These are phyloP conservation scores for Tachina fera DNA, from an alignment of 2,888 invertebrate species.

Conservation along the genomic window DNA sequence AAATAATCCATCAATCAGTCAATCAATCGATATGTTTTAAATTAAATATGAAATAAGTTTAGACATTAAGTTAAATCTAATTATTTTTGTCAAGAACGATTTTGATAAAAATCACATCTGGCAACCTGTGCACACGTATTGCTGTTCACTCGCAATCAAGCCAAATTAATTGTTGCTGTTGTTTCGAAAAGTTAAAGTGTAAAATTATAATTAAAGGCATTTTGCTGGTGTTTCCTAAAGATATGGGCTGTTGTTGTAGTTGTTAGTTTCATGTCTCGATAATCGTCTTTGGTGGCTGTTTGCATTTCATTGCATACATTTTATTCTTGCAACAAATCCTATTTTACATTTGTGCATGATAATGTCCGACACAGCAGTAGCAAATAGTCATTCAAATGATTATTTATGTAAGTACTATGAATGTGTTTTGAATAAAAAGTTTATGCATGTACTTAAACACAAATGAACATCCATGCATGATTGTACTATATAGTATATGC, in stretches of 20 bases:
- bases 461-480: not conserved
- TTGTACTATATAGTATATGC: not conserved
- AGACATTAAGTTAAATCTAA: not conserved
- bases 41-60: no score
- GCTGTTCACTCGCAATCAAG: constrained; percentile 45
- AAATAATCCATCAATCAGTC: constrained; percentile 5
- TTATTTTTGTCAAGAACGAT: not conserved
- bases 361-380: constrained; percentile 45
- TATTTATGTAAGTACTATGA: constrained; percentile 5
- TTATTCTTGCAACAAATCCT: constrained; percentile 38
- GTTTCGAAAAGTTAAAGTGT: constrained; percentile 53
- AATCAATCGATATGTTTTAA: not conserved
- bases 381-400: constrained; percentile 35
- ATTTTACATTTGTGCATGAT: constrained; percentile 35
- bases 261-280: constrained; percentile 24
- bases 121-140: not conserved
- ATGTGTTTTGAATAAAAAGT: constrained; percentile 19
- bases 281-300: constrained; percentile 42
- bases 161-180: constrained; percentile 28
- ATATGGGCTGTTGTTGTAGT: constrained; percentile 26
- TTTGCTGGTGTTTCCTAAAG: constrained; percentile 16
- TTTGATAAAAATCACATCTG: constrained; percentile 2
- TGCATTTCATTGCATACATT: constrained; percentile 58
- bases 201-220: constrained; percentile 64
- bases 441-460: not conserved